phyloP scores from a whole-genome alignment of 2,888 invertebrate species.

The Drosophila lutescens region DNA sequence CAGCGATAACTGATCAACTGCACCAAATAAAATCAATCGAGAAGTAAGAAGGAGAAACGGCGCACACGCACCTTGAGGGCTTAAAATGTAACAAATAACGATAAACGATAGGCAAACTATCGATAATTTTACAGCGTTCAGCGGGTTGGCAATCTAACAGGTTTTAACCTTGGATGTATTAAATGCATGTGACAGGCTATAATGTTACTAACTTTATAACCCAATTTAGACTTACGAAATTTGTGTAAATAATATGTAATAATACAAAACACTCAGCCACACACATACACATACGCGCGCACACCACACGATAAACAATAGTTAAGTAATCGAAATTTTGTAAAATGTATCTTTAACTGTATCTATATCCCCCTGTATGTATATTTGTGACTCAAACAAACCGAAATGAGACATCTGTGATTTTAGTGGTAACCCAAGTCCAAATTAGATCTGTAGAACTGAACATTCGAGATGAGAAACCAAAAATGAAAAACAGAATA shows the following conservation, averaged over 20 bases:
- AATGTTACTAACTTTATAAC: constrained; percentile 33
- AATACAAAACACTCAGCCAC: constrained; percentile 12
- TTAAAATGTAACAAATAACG: constrained; percentile 26
- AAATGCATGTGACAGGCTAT: constrained; percentile 27
- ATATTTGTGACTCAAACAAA: constrained; percentile 28
- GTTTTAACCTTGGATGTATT: constrained; percentile 1
- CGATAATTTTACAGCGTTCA: constrained; percentile 18
- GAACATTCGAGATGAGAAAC: constrained; percentile 1
- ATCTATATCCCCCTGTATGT: constrained; percentile 18
- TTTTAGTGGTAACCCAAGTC: constrained; percentile 39
- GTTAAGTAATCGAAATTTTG: constrained; percentile 17
- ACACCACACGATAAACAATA: constrained; percentile 27
- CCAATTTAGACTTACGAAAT: constrained; percentile 13
- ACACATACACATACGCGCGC: constrained; percentile 18
- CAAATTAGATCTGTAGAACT: constrained; percentile 34
- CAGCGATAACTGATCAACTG: constrained; percentile 24
- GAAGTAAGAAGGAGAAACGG: constrained; percentile 3
- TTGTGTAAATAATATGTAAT: constrained; percentile 39
- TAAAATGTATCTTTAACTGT: constrained; percentile 35
- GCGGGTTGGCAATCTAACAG: constrained; percentile 19
- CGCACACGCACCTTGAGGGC: constrained; percentile 27
- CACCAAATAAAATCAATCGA: constrained; percentile 12
- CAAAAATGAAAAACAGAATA: constrained; percentile 3
- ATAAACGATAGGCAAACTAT: constrained; percentile 26
- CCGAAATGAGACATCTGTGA: constrained; percentile 20